Conservation (phyloP, 2,797 vertebrate species). For the Apogon hyalosoma region DNA sequence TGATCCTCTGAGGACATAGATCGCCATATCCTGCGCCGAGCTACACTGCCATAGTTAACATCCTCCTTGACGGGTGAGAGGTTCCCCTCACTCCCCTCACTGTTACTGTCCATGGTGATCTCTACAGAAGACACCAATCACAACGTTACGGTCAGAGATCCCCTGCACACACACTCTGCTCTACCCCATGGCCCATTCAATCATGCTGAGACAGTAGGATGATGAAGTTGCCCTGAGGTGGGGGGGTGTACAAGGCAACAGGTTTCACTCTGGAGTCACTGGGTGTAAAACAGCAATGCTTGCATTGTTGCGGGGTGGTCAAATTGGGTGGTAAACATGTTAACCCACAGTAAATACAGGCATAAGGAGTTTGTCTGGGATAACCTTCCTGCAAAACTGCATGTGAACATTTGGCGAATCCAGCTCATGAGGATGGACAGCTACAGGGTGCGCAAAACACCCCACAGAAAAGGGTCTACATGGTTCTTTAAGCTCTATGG, state of each 20-base stretch:
- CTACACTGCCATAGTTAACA: conserved; percentile 93
- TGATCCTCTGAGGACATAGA: conserved; percentile 89
- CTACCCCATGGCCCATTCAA: conserved; percentile 72
- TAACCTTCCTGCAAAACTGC: conserved; percentile 66
- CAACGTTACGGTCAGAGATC: conserved; percentile 79
- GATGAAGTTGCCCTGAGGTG: conserved; percentile 63
- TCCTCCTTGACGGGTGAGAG: conserved; percentile 91
- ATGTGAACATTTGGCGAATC: conserved; percentile 63
- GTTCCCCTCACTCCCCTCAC: conserved; percentile 95
- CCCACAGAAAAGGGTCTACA: conserved; percentile 49
- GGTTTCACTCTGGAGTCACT: conserved; percentile 77
- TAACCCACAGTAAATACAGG: conserved; percentile 62
- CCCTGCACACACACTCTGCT: conserved; percentile 69
- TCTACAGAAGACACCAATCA: conserved; percentile 92
- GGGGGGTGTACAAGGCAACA: conserved; percentile 61
- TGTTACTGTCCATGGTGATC: conserved; percentile 97
- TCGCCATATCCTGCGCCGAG: conserved; percentile 89
- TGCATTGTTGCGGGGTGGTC: conserved; percentile 65
- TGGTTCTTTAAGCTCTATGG: conserved; percentile 70
- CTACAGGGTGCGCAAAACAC: conserved; percentile 57
- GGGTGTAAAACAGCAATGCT: conserved; percentile 87
- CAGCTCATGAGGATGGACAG: conserved; percentile 70
- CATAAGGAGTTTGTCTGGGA: conserved; percentile 42
- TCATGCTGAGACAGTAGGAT: conserved; percentile 73
- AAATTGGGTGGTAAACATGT: conserved; percentile 57